A percentile compares a stretch with the other conserved stretches of the same genome.
These are phyloP conservation scores for Heterotilapia buettikoferi DNA, from an alignment of 2,113 vertebrate species.

Conservation along the genomic window DNA sequence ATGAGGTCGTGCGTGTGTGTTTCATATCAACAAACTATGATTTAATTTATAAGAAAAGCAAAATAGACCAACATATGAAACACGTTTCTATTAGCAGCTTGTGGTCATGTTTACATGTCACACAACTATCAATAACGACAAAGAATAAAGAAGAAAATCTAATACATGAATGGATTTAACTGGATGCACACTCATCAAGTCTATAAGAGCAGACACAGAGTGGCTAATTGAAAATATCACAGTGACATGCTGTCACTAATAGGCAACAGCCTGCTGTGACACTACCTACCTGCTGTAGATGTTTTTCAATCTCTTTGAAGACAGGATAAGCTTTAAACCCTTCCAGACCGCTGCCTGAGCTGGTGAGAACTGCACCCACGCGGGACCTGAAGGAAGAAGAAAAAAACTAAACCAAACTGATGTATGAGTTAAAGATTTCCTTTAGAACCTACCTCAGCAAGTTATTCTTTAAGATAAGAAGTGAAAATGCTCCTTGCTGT, in stretches of 20 bases:
- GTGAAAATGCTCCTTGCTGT: not conserved
- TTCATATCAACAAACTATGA: not conserved
- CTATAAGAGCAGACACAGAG: not conserved
- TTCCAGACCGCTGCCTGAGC: slow-evolving; percentile 63
- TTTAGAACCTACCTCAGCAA: not conserved
- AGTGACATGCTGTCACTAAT: not conserved
- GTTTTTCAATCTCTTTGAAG: slow-evolving; percentile 93
- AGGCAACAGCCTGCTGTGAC: not conserved
- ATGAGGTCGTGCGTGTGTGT: not conserved
- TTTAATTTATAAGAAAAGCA: not conserved
- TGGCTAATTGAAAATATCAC: not conserved
- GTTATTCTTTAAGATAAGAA: not conserved
- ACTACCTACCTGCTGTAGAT: slow-evolving; percentile 78
- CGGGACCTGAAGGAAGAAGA: slow-evolving; percentile 39
- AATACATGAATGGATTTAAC: not conserved
- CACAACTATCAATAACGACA: not conserved
- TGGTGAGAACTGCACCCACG: slow-evolving; percentile 72
- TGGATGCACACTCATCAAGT: not conserved
- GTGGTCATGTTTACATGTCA: not conserved
- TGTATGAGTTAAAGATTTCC: not conserved
- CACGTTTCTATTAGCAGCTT: not conserved
- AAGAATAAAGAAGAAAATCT: not conserved
- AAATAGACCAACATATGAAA: not conserved
- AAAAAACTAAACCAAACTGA: not conserved
- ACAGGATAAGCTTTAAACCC: slow-evolving; percentile 82